phyloP scores from a whole-genome alignment of 2,888 invertebrate genomes.

The Ophion ventricosus region DNA sequence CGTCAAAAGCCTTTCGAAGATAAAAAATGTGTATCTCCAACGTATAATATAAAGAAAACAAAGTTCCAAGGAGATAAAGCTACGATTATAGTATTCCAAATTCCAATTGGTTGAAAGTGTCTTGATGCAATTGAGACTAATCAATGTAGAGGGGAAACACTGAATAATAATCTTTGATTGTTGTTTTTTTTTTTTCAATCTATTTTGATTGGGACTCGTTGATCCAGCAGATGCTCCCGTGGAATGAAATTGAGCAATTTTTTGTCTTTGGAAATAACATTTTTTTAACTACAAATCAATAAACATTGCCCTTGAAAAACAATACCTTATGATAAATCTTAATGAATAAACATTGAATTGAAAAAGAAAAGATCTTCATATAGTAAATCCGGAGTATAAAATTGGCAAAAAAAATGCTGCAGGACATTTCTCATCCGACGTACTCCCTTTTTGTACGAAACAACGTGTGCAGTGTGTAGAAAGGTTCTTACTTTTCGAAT shows the following conservation, averaged over 20 bases:
- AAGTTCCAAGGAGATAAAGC: neutral
- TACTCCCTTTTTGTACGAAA: constrained; percentile 20
- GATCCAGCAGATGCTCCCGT: neutral
- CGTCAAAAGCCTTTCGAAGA: constrained; percentile 5
- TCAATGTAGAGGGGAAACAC: neutral
- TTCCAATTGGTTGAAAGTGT: constrained; percentile 41
- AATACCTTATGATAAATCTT: neutral
- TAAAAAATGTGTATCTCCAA: constrained; percentile 8
- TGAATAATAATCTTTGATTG: neutral
- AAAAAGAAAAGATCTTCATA: neutral
- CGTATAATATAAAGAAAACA: neutral
- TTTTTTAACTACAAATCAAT: constrained; percentile 21
- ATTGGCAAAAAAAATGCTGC: neutral
- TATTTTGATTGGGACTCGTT: neutral
- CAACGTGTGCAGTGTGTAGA: constrained; percentile 37
- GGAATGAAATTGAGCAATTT: neutral
- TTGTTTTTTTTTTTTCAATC: neutral
- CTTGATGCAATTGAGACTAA: constrained; percentile 8
- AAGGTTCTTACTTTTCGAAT: constrained; percentile 26
- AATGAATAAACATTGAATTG: neutral
- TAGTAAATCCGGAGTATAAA: neutral
- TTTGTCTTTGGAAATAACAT: neutral
- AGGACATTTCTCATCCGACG: constrained; percentile 40
- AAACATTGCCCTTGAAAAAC: neutral
- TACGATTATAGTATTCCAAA: constrained; percentile 27